A percentile compares a stretch with the other conserved stretches of the same genome.
Conservation (phyloP, 2,113 vertebrate species). For the Neotoma lepida region DNA sequence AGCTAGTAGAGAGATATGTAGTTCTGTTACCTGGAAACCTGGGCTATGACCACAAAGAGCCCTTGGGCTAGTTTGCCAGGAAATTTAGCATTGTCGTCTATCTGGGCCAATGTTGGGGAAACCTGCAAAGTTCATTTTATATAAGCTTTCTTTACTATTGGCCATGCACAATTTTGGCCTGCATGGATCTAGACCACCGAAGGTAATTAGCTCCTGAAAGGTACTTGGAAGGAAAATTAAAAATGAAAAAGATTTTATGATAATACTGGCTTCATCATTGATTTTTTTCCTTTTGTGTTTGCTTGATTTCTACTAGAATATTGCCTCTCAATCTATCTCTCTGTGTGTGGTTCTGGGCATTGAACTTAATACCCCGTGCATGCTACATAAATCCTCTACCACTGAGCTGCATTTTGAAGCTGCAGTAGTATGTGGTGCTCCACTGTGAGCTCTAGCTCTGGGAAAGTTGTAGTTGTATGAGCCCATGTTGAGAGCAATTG, state of each 20-base stretch:
- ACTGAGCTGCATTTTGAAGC: conserved; percentile 44
- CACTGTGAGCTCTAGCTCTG: conserved; percentile 51
- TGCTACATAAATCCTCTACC: neutral
- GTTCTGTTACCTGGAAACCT: neutral
- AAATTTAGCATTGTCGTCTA: conserved; percentile 8
- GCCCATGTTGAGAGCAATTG: neutral
- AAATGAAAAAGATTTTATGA: conserved; percentile 46
- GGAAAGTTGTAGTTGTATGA: neutral
- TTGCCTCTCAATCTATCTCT: neutral
- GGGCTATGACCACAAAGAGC: neutral
- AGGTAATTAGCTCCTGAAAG: conserved; percentile 36
- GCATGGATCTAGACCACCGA: neutral
- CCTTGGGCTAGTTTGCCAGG: conserved; percentile 12
- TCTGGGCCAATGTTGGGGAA: neutral
- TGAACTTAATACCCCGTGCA: neutral
- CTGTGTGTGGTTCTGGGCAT: neutral
- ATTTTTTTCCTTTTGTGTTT: conserved; percentile 55
- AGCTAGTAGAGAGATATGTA: neutral
- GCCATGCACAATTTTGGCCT: neutral
- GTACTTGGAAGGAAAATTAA: conserved; percentile 20
- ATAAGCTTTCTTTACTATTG: conserved; percentile 26
- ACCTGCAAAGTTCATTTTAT: conserved; percentile 39
- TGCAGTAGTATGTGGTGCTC: conserved; percentile 4
- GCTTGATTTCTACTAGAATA: conserved; percentile 40
- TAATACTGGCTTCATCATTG: neutral